phyloP scores from a whole-genome alignment of 2,888 invertebrate species.

The Bombyx huttoni region DNA sequence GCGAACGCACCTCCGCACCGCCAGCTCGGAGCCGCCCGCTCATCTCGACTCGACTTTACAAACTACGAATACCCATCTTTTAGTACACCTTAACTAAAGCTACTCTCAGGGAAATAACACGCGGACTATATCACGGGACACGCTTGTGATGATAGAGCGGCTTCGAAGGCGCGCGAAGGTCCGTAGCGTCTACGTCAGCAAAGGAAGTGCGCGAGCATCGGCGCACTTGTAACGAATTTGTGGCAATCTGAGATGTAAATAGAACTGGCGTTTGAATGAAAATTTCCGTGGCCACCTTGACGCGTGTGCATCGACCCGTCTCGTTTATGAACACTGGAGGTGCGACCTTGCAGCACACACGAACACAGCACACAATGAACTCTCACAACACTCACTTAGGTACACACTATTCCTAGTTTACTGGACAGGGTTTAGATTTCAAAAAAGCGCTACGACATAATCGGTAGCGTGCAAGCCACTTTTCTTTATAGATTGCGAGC shows the following conservation, averaged over 20 bases:
- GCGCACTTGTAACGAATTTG: constrained; percentile 46
- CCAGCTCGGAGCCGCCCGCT: constrained; percentile 12
- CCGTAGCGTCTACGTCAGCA: constrained; percentile 38
- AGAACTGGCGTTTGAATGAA: constrained; percentile 64
- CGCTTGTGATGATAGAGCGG: not conserved
- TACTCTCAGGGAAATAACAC: not conserved
- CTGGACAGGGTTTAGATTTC: constrained; percentile 9
- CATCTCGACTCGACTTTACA: not conserved
- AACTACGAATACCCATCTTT: not conserved
- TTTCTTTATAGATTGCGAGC: constrained; percentile 1
- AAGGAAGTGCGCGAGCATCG: constrained; percentile 56
- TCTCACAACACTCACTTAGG: constrained; percentile 33
- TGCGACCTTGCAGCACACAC: constrained; percentile 60
- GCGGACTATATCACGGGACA: constrained; percentile 2
- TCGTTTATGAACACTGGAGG: constrained; percentile 44
- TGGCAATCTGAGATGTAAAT: constrained; percentile 53
- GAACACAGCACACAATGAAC: constrained; percentile 40
- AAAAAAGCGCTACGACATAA: not conserved
- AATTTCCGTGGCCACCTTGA: constrained; percentile 60
- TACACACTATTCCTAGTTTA: constrained; percentile 29
- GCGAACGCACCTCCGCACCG: constrained; percentile 13
- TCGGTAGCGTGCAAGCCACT: not conserved
- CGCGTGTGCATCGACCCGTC: constrained; percentile 63
- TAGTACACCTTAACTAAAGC: not conserved
- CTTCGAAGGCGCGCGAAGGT: constrained; percentile 34